These are phyloP conservation scores for Ditylenchus dipsaci DNA, from an alignment of 1,140 invertebrate species.

Conservation along the genomic window DNA sequence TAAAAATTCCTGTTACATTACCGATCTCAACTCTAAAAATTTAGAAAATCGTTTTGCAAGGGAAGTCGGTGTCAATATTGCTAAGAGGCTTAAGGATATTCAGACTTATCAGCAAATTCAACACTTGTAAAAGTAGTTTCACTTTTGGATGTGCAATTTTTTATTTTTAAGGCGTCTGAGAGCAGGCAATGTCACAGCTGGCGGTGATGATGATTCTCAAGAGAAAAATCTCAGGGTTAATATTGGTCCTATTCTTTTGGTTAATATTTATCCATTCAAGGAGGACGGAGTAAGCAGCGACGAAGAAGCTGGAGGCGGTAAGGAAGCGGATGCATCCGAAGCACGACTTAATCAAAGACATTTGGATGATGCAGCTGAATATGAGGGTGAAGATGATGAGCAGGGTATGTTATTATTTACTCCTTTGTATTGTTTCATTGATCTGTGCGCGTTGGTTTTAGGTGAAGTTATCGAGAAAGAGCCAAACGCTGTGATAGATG, in stretches of 20 bases:
- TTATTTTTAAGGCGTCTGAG: conserved; percentile 24
- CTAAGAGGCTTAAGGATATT: conserved; percentile 27
- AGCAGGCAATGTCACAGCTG: conserved; percentile 1
- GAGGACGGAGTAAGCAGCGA: conserved; percentile 57
- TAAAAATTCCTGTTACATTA: no score
- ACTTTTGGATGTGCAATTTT: background rate
- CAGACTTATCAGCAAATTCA: conserved; percentile 26
- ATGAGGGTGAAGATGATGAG: conserved; percentile 63
- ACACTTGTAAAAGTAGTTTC: conserved; percentile 16
- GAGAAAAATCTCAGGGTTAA: no score
- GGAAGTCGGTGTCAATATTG: conserved; percentile 4
- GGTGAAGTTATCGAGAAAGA: conserved; percentile 34
- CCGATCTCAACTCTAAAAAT: no score
- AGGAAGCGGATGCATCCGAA: conserved; percentile 57
- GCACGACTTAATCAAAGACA: conserved; percentile 48
- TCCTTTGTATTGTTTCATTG: no score
- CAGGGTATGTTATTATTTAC: conserved; percentile 8
- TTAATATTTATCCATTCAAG: no score
- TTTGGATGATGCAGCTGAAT: conserved; percentile 65
- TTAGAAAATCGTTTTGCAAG: conserved; percentile 29
- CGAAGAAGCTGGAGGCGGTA: conserved; percentile 57
- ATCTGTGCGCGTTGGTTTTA: background rate
- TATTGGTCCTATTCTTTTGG: no score
- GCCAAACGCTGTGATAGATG: conserved; percentile 59
- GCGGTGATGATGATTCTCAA: background rate